Conservation (phyloP, 2,888 invertebrate genomes). For the Nephrotoma guestfalica region DNA sequence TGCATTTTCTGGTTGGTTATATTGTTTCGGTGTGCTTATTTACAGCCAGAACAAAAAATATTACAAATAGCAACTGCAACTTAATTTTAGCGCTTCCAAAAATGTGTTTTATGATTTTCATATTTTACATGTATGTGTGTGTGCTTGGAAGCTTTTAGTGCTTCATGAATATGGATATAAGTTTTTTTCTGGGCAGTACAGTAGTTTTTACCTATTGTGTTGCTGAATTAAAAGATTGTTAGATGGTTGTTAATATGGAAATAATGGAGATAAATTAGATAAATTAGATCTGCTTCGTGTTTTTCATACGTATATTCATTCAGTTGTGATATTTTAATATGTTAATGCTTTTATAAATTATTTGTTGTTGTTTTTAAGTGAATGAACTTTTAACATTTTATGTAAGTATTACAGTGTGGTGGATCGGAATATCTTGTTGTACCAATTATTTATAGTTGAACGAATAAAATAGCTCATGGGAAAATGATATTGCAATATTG, state of each 20-base stretch:
- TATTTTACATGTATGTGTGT: background rate
- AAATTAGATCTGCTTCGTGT: background rate
- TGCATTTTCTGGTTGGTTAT: background rate
- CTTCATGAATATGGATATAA: background rate
- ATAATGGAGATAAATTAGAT: background rate
- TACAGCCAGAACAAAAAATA: background rate
- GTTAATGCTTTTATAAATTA: background rate
- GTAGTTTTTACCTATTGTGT: background rate
- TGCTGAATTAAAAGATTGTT: background rate
- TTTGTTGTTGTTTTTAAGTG: background rate
- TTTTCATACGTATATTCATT: background rate
- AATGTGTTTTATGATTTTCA: background rate
- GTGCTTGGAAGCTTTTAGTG: background rate
- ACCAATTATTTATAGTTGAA: background rate
- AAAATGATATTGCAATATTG: background rate
- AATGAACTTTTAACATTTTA: background rate
- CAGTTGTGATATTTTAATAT: background rate
- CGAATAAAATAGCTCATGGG: background rate
- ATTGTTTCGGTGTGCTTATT: background rate
- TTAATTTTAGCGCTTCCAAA: background rate
- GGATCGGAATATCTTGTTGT: background rate
- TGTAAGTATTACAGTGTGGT: background rate
- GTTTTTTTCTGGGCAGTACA: background rate
- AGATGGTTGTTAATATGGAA: background rate
- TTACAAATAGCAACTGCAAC: background rate